A percentile compares a stretch with the other conserved stretches of the same genome.
phyloP scores from a whole-genome alignment of 2,113 vertebrate genomes.

The Origma solitaria region DNA sequence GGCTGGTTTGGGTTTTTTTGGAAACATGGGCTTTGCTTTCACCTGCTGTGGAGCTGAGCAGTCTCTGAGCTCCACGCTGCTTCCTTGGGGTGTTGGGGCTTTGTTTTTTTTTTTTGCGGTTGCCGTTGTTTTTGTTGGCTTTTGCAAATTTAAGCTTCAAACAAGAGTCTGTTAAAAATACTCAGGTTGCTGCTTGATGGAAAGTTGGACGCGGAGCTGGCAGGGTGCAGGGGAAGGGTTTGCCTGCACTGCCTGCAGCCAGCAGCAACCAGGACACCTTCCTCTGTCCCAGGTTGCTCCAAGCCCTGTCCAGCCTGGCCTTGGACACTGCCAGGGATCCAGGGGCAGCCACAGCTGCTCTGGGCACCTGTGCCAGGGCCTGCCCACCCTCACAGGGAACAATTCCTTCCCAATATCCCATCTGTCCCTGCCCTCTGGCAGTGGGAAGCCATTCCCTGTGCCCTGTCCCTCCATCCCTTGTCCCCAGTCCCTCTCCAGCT shows the following conservation, averaged over 20 bases:
- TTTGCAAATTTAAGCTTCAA: not conserved
- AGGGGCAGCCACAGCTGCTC: not conserved
- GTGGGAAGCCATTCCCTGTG: not conserved
- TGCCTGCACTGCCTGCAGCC: not conserved
- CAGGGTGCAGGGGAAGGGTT: not conserved
- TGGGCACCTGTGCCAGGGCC: not conserved
- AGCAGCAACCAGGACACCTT: not conserved
- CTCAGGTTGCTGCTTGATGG: not conserved
- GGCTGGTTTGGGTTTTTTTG: not conserved
- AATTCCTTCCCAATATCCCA: not conserved
- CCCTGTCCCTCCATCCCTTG: not conserved
- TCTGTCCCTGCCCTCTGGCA: accelerated
- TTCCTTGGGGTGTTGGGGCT: not conserved
- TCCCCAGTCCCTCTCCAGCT: not conserved
- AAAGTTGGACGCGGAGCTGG: not conserved
- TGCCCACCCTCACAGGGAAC: accelerated
- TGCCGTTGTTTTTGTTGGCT: not conserved
- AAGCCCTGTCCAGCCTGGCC: accelerated
- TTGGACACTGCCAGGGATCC: not conserved
- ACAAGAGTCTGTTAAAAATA: not conserved
- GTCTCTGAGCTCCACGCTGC: not conserved
- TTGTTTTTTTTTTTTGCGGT: not conserved
- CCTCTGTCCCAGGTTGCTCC: not conserved
- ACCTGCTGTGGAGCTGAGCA: conserved; percentile 6
- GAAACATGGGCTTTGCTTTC: conserved; percentile 15